Evolutionary conservation across 35 echinoderm and acorn worm genomes (phyloP).

Genomic region (Diadema setosum): DNA sequence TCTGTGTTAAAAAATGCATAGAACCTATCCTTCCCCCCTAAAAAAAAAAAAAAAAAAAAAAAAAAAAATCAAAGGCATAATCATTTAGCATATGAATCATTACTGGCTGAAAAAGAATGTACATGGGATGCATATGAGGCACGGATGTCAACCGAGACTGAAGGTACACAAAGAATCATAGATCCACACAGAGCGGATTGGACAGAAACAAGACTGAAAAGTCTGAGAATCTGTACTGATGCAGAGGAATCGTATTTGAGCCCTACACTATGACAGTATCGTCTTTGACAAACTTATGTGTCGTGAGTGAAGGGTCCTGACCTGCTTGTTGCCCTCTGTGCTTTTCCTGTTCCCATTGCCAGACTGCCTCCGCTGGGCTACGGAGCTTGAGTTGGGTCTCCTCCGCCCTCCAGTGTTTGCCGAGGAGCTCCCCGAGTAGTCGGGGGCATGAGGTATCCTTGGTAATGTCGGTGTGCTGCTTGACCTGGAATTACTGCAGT

Average conservation of each 20-base stretch:
- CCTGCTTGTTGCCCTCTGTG: conserved; percentile 46
- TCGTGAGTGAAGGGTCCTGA: not conserved
- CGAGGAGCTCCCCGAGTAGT: conserved; percentile 25
- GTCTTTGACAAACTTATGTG: not conserved
- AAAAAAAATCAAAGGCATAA: too few species aligned
- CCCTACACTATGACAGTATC: not conserved
- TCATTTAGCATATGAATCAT: too few species aligned
- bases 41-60: too few species aligned
- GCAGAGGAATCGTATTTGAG: not conserved
- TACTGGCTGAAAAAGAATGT: too few species aligned
- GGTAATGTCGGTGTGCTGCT: conserved; percentile 91
- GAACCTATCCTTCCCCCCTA: too few species aligned
- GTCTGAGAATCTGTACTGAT: not conserved
- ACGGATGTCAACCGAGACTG: too few species aligned
- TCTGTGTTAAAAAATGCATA: too few species aligned
- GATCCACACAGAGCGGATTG: too few species aligned
- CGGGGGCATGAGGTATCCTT: conserved; percentile 75
- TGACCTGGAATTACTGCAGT: conserved; percentile 18
- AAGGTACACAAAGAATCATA: too few species aligned
- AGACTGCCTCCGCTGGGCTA: conserved; percentile 26
- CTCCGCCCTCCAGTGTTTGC: conserved; percentile 36
- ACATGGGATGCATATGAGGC: too few species aligned
- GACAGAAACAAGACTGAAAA: too few species aligned
- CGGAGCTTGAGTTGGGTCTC: conserved; percentile 78
- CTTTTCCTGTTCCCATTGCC: conserved; percentile 52